Conservation (phyloP, 2,888 invertebrate genomes). For the Drosophila picticornis region DNA sequence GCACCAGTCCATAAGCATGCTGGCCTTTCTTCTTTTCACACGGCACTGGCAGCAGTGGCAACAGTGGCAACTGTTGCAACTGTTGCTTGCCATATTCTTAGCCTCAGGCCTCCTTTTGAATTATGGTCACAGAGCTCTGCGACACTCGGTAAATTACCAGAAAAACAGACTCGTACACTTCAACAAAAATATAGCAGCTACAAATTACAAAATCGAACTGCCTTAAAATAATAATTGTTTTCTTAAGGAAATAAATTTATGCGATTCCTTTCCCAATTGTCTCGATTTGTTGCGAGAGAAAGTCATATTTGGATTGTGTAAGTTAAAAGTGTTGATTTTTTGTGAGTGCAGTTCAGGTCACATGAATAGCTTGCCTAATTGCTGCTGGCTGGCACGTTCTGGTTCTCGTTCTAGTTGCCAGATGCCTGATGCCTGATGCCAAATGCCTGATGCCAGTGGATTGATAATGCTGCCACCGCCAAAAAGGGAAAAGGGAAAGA, state of each 20-base stretch:
- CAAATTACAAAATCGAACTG: background rate
- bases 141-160: conserved; percentile 72
- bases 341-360: conserved; percentile 3
- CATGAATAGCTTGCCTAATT: conserved; percentile 58
- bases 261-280: background rate
- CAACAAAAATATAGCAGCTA: background rate
- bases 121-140: conserved; percentile 55
- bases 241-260: too few species aligned
- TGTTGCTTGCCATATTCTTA: conserved; percentile 49
- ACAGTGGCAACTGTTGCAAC: conserved; percentile 21
- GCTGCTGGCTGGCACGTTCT: conserved; percentile 25
- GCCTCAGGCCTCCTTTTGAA: conserved; percentile 17
- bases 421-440: conserved; percentile 34
- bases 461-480: conserved; percentile 43
- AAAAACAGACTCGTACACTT: conserved; percentile 20
- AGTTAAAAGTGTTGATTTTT: background rate
- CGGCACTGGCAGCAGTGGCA: conserved; percentile 27
- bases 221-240: background rate
- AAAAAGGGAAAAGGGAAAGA: background rate
- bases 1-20: conserved; percentile 46
- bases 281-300: background rate
- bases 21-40: conserved; percentile 29
- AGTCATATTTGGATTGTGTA: background rate
- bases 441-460: conserved; percentile 58
- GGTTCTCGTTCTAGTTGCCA: background rate